Evolutionary conservation across 2,888 invertebrate genomes (phyloP), one percentile per base, ranked within the genome.

Genomic region (Amphipyra tragopoginis): DNA sequence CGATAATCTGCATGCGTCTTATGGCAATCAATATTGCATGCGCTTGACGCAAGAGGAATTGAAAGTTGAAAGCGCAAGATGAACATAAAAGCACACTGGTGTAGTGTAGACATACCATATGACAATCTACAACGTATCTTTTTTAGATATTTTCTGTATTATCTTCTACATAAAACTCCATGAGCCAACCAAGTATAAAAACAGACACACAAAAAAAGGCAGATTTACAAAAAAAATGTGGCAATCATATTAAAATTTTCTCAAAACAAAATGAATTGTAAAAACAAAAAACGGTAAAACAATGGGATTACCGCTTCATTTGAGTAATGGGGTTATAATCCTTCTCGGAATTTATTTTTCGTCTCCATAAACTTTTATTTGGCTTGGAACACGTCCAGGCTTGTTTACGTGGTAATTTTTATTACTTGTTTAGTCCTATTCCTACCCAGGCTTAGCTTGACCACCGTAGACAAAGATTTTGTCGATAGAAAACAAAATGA

Each of bases 281-380:
- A 42, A 57, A 55, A 65, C 58, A 61, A 50, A 62, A 62, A 65
- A 63, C 21, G 40, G 43, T 26, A 67, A 44, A 64, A 72, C 64
- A 74, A 75, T 60, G 60, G 70, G 69, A 68, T 78, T 74, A 76
- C 62, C 43, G 50, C 70, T 78, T 78, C 78, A 74, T 78, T 78
- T 78, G 79, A 78, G 74, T 78, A 78, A 78, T 78, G 78, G 78
- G 69, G 74, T 78, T 78, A 72, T 78, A 78, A 78, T 78, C 78
- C 78, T 74, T 78, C 51, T 57, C 55, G 21, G 49, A 64, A 74
- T 76, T 77, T 66, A 69, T 73, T 61, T 72, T 48, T 48, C 61
- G 56, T 68, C 78, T 67, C 61, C 63, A 67, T 71, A 74, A 76
- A 76, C 59, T 78, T 77, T 78, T 78, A 73, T 78, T 78, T 64